These are phyloP conservation scores for Spodoptera litura DNA, from an alignment of 1,140 invertebrate genomes.

Conservation along the genomic window DNA sequence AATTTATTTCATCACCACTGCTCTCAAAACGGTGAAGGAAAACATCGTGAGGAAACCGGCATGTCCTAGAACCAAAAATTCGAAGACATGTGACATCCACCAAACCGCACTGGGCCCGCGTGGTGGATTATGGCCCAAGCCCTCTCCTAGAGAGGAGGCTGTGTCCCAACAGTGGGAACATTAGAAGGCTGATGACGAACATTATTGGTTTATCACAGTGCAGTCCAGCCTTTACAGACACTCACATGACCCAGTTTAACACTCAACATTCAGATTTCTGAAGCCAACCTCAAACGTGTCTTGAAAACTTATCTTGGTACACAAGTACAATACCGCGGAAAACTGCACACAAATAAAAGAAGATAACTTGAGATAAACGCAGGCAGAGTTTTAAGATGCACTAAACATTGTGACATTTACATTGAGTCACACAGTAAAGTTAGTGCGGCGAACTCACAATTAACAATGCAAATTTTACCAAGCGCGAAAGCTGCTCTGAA, in stretches of 20 bases:
- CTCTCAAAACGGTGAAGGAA: too few species aligned
- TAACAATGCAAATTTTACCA: slow-evolving; percentile 76
- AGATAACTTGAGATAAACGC: slow-evolving; percentile 27
- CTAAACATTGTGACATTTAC: slow-evolving; percentile 30
- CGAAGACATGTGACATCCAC: too few species aligned
- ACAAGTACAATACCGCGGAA: neutral
- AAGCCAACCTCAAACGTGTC: neutral
- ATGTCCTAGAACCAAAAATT: too few species aligned
- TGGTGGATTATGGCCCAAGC: too few species aligned
- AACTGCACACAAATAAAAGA: slow-evolving; percentile 38
- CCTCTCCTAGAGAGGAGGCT: too few species aligned
- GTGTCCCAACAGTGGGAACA: too few species aligned
- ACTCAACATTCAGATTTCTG: neutral
- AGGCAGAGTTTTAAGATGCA: slow-evolving; percentile 43
- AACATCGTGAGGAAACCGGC: too few species aligned
- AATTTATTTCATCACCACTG: too few species aligned
- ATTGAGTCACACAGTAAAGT: slow-evolving; percentile 11
- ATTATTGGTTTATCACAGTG: too few species aligned
- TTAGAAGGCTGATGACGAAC: too few species aligned
- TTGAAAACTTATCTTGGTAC: neutral
- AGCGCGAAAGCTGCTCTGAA: slow-evolving; percentile 70
- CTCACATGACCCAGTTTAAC: neutral
- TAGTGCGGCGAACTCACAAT: slow-evolving; percentile 63
- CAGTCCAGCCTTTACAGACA: too few species aligned
- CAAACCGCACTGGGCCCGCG: too few species aligned